Base-by-base conservation (phyloP, 2,797 vertebrate genomes). In the Micrastur ruficollis region DNA sequence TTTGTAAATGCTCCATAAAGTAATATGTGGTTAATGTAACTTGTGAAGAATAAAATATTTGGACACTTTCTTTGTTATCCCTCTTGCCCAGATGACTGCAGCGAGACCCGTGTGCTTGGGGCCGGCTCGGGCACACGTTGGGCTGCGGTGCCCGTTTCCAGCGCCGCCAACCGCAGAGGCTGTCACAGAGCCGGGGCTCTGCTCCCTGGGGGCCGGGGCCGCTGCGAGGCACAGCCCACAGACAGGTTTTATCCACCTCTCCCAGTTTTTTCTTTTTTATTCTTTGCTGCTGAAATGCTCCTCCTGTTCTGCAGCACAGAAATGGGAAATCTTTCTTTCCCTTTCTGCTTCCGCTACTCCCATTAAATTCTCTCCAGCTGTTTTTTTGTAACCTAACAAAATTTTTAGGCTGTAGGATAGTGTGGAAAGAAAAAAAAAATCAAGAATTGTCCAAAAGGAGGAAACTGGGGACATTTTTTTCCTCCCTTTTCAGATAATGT, bases 11-110 rank as follows among this genome's bases (percentile, higher is more conserved):
- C 86, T 95, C 84, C 83, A 9, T 85, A 17, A 83, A 74, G 68
- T 93, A n/a, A 29, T 7, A 36, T 11, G 90, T 94, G 95, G 86
- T 94, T 81, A 8, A 25, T 96, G 95, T 95, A 92, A 72, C 85
- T 94, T 59, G 94, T 96, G 95, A 95, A 93, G 93, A 97, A 97
- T 96, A 97, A 97, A 97, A 20, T 38, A 29, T 91, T 95, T 91
- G 93, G 95, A 97, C 93, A 86, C 94, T 94, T 85, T 42, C 26
- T 47, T 83, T 46, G 82, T 63, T 52, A 21, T 67, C 67, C 67
- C 25, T 66, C 8, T 70, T 8, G 55, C 47, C 72, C 16, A 1
- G 8, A 1, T 34, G 70, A 6, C n/a, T 44, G 59, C 19, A 42
- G 27, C 11, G 1, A 8, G 31, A 13, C n/a, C 13, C 2, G 5